A percentile compares a stretch with the other conserved stretches of the same genome.
These are phyloP conservation scores for Champsocephalus esox DNA, from an alignment of 2,797 vertebrate genomes.

Conservation along the genomic window DNA sequence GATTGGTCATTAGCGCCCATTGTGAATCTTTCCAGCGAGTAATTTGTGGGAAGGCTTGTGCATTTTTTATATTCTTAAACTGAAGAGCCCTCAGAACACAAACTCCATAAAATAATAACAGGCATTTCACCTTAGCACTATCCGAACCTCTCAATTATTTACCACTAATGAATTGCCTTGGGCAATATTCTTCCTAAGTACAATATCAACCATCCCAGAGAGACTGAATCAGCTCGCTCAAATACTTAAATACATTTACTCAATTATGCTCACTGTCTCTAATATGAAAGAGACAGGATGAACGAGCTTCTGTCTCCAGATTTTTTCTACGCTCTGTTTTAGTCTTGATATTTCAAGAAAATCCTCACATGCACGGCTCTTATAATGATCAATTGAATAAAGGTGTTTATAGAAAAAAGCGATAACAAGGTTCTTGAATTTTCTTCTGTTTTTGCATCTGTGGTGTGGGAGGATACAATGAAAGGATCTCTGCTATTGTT, in stretches of 20 bases:
- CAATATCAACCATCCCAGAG: conserved; percentile 79
- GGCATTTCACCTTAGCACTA: conserved; percentile 81
- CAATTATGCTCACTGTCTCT: conserved; percentile 75
- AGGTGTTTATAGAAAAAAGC: conserved; percentile 18
- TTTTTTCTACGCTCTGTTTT: conserved; percentile 37
- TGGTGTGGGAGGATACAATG: conserved; percentile 40
- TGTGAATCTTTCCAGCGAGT: conserved; percentile 75
- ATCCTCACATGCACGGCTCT: conserved; percentile 9
- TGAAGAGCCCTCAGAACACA: conserved; percentile 80
- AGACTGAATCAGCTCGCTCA: conserved; percentile 76
- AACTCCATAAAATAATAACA: conserved; percentile 85
- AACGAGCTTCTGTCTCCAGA: conserved; percentile 24
- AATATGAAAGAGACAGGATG: conserved; percentile 57
- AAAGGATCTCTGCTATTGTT: conserved; percentile 41
- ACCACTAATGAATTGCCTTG: conserved; percentile 82
- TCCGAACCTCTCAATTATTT: conserved; percentile 82
- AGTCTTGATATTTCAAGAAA: conserved; percentile 31
- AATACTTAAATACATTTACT: conserved; percentile 81
- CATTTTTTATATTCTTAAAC: conserved; percentile 83
- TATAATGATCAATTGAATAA: conserved; percentile 41
- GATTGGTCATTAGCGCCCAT: conserved; percentile 72
- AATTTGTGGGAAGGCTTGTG: conserved; percentile 75
- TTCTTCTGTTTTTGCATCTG: conserved; percentile 35
- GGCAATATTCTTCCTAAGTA: conserved; percentile 75
- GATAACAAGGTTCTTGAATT: conserved; percentile 26